Percentiles rank a stretch among this genome's conserved stretches.
Evolutionary conservation across 2,797 vertebrate species (phyloP).

Genomic region (Carapus acus): DNA sequence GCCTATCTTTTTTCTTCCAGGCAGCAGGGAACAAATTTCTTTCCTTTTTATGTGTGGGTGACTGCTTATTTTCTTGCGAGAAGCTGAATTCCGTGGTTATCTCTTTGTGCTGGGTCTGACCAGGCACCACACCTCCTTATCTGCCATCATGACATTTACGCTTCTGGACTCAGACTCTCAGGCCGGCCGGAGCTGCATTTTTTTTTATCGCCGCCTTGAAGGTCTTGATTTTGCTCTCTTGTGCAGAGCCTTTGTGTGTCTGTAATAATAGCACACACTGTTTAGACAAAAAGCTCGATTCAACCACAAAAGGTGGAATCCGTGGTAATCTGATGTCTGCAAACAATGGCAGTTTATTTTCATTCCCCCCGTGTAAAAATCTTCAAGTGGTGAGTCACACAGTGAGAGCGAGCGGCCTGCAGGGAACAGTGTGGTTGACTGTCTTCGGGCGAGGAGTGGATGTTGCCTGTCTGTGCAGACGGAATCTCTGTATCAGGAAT

Average conservation of each 20-base stretch:
- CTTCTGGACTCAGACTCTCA: slow-evolving; percentile 28
- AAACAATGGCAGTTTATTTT: slow-evolving; percentile 65
- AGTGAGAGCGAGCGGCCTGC: slow-evolving; percentile 42
- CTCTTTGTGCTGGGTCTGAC: slow-evolving; percentile 31
- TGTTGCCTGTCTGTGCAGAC: too few species aligned
- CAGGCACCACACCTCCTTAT: slow-evolving; percentile 44
- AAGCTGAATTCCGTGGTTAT: slow-evolving; percentile 55
- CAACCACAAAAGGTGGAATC: slow-evolving; percentile 52
- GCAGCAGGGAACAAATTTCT: slow-evolving; percentile 15
- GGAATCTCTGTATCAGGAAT: too few species aligned
- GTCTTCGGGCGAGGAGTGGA: slow-evolving; percentile 22
- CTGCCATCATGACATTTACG: slow-evolving; percentile 36
- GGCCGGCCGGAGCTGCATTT: slow-evolving; percentile 8
- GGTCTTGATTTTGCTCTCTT: background rate
- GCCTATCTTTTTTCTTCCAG: too few species aligned
- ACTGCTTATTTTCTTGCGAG: slow-evolving; percentile 29
- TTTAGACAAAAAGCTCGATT: too few species aligned
- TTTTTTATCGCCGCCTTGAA: slow-evolving; percentile 18
- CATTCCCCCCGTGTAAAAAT: slow-evolving; percentile 52
- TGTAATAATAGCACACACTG: slow-evolving; percentile 36
- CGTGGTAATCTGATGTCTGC: slow-evolving; percentile 52
- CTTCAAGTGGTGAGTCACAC: slow-evolving; percentile 60
- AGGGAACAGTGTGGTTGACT: slow-evolving; percentile 53
- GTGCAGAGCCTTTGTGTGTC: slow-evolving; percentile 21
- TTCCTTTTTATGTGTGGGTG: slow-evolving; percentile 10